Percentiles rank a stretch among this genome's conserved stretches.
Conservation (phyloP, 2,888 invertebrate species). For the Asteroscopus sphinx region DNA sequence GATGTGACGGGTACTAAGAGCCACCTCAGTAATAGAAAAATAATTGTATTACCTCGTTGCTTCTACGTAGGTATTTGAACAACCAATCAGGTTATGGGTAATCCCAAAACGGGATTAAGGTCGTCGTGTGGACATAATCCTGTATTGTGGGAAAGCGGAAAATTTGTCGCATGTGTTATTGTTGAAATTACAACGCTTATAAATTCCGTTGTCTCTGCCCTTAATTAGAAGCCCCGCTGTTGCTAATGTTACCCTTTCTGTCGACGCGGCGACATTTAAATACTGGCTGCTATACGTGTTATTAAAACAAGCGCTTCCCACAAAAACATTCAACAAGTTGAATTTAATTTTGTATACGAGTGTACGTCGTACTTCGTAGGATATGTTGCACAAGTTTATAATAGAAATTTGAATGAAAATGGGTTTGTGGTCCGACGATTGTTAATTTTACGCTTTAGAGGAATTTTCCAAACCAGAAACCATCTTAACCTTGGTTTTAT, state of each 20-base stretch:
- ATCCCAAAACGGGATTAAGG: constrained; percentile 24
- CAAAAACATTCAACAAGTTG: constrained; percentile 50
- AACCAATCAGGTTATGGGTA: constrained; percentile 30
- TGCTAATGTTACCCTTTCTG: constrained; percentile 58
- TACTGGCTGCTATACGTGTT: constrained; percentile 36
- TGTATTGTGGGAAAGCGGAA: constrained; percentile 15
- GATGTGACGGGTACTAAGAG: constrained; percentile 22
- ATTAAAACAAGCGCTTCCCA: constrained; percentile 35
- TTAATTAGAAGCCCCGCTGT: constrained; percentile 65
- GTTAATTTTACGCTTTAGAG: constrained; percentile 5
- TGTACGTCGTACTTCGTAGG: constrained; percentile 16
- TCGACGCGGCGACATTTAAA: constrained; percentile 45
- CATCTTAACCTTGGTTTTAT: no score
- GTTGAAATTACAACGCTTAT: constrained; percentile 57
- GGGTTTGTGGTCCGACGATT: not conserved
- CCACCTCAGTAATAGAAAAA: constrained; percentile 46
- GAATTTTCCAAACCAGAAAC: no score
- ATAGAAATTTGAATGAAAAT: constrained; percentile 6
- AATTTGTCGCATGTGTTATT: constrained; percentile 42
- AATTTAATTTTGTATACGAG: constrained; percentile 39
- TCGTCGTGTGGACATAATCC: constrained; percentile 18
- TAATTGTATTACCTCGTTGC: constrained; percentile 37
- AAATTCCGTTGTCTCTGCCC: constrained; percentile 56
- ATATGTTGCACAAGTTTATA: constrained; percentile 27
- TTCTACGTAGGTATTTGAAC: constrained; percentile 10